Evolutionary conservation across 2,888 invertebrate species (phyloP), one percentile per base, ranked within the genome.

Genomic region (Steinernema scapterisci): DNA sequence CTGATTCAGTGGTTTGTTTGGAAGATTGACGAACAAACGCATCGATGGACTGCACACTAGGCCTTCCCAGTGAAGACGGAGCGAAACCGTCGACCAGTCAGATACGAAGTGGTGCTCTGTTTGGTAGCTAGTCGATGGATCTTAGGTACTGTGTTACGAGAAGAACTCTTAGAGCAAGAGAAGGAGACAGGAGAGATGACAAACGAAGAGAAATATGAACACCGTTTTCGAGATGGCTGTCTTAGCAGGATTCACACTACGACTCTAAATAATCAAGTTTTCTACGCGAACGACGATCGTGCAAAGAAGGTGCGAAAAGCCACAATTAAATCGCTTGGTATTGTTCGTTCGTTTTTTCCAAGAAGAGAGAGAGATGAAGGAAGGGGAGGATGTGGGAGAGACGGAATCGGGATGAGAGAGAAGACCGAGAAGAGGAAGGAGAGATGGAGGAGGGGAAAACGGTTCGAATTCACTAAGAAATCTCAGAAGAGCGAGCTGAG

Each of bases 331-430:
- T 63, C 38, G 11, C 27, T 63, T 27, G 25, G 19, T 25, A 31
- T 63, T 63, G 63, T 63, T 63, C 63, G 63, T 63, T 63, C 63
- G 63, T 63, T 63, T 63, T n/a, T 27, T 27, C 48, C 27, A 63
- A n/a, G 38, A 63, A 31, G 31, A 27, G 63, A 63, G 27, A 31
- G 3, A 6, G 31, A 27, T 27, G 54, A 6, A 51, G 19, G 51
- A 51, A 19, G 45, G 16, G 19, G 54, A 63, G 31, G 6, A 31
- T 16, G 38, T 27, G 16, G 38, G 27, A 27, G 31, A 31, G 63
- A 63, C 7, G n/a, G 54, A 31, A n/a, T 11, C 27, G 27, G 16
- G 63, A 31, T 11, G 63, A 63, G 31, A 9, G 23, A 9, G 38
- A 9, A 48, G 48, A 31, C 1, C 6, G 31, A 13, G 31, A 31